Base-by-base conservation (phyloP, 2,797 vertebrate species). In the Orientallactaga sibirica region DNA sequence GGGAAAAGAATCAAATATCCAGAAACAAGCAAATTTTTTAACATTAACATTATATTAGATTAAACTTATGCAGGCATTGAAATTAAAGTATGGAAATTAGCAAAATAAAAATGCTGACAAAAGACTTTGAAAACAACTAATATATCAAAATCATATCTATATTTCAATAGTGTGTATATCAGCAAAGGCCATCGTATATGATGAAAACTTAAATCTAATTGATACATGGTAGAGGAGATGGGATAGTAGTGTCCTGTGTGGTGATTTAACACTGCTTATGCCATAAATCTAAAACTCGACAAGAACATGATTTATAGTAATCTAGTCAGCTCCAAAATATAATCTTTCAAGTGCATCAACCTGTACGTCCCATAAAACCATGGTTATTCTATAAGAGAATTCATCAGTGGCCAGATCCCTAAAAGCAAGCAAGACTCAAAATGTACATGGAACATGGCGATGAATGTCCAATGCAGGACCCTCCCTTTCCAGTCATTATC, bases 81-180 rank as follows among this genome's bases (percentile, higher is more conserved):
- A 95, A 93, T 61, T 68, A 86, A 77, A 92, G 74, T 91, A 93
- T 11, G 22, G 5, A 89, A 96, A 91, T 88, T 24, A 68, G 62
- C 8, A 88, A 88, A 90, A 82, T 41, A 25, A 6, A 79, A 90
- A 52, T 82, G n/a, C 70, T 77, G 66, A 74, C 22, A 78, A 94
- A 71, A 94, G 73, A 68, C 48, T 48, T 33, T 79, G 7, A 88
- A 94, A 91, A 52, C 75, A 86, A 93, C 25, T 15, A 71, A 67
- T 58, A n/a, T 37, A 70, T 76, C 15, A 79, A 29, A 76, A 73
- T 68, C 76, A 87, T 88, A 70, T 75, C 79, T 76, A 20, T 33
- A 76, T 48, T 87, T 84, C 48, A 86, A 86, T 91, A 29, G 7
- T 61, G n/a, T 62, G 15, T 66, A 43, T 70, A 7, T 33, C 20